A percentile compares a stretch with the other conserved stretches of the same genome.
Evolutionary conservation across 2,797 vertebrate species (phyloP).

Genomic region (Pseudochromis fuscus): DNA sequence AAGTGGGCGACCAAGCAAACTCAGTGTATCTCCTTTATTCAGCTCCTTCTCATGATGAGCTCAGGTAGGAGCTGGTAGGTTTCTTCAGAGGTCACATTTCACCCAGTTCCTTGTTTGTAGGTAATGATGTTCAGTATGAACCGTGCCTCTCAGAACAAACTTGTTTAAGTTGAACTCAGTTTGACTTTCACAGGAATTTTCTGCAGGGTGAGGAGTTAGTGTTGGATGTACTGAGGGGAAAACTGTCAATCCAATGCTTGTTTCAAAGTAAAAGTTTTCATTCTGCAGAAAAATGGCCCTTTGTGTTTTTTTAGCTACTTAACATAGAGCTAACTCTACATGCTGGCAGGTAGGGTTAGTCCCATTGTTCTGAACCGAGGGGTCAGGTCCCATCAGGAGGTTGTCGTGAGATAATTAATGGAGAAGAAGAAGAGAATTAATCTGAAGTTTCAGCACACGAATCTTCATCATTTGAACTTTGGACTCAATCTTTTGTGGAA

Average conservation of each 20-base stretch:
- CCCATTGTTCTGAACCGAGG: not conserved
- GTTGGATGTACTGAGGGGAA: not conserved
- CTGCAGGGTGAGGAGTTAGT: not conserved
- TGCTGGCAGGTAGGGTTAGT: too few species aligned
- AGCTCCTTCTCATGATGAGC: not conserved
- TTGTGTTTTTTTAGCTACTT: too few species aligned
- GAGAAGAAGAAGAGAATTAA: not conserved
- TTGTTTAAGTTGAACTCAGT: not conserved
- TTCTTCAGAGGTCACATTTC: not conserved
- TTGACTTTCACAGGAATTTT: not conserved
- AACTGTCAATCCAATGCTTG: too few species aligned
- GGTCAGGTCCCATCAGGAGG: not conserved
- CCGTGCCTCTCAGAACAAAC: not conserved
- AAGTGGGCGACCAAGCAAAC: not conserved
- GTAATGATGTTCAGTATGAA: not conserved
- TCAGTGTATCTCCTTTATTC: not conserved
- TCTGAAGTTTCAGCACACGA: too few species aligned
- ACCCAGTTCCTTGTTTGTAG: not conserved
- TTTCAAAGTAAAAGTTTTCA: too few species aligned
- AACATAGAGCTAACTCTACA: too few species aligned
- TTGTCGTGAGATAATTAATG: not conserved
- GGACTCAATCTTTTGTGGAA: not conserved
- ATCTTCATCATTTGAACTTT: not conserved
- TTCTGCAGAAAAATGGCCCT: not conserved
- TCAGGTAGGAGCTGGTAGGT: not conserved